These are phyloP conservation scores for Netelia virgata DNA, from an alignment of 2,888 invertebrate species.

Conservation along the genomic window DNA sequence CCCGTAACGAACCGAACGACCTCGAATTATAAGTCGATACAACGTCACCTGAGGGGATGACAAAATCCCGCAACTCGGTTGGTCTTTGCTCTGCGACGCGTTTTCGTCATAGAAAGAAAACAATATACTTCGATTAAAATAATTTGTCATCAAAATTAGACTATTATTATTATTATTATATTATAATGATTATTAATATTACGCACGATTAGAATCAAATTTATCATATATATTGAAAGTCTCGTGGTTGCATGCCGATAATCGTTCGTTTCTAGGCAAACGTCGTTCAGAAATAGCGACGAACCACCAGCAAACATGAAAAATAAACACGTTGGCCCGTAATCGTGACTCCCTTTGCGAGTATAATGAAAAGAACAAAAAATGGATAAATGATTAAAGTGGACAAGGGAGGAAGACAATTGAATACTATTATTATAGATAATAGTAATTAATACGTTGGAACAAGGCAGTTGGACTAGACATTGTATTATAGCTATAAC, in stretches of 20 bases:
- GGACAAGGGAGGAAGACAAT: not conserved
- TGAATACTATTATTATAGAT: not conserved
- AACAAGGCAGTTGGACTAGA: not conserved
- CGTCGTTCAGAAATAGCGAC: too few species aligned
- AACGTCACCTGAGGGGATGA: constrained; percentile 57
- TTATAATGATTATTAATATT: constrained; percentile 32
- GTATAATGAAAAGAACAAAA: too few species aligned
- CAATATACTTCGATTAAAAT: constrained; percentile 54
- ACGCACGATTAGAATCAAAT: not conserved
- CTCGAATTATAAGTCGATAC: constrained; percentile 58
- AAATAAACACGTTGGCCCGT: too few species aligned
- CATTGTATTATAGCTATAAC: not conserved
- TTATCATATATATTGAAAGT: too few species aligned
- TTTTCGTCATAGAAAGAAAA: constrained; percentile 33
- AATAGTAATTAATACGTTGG: not conserved
- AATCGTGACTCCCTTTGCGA: too few species aligned
- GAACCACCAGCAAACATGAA: too few species aligned
- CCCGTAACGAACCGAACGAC: constrained; percentile 54
- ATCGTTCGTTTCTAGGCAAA: too few species aligned
- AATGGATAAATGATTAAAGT: too few species aligned
- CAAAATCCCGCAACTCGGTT: constrained; percentile 48
- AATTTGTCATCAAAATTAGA: constrained; percentile 16
- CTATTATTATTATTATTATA: not conserved
- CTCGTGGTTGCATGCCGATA: too few species aligned
- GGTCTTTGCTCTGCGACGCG: constrained; percentile 25